Conservation (phyloP, 2,113 vertebrate species). For the Hydrolagus affinis region DNA sequence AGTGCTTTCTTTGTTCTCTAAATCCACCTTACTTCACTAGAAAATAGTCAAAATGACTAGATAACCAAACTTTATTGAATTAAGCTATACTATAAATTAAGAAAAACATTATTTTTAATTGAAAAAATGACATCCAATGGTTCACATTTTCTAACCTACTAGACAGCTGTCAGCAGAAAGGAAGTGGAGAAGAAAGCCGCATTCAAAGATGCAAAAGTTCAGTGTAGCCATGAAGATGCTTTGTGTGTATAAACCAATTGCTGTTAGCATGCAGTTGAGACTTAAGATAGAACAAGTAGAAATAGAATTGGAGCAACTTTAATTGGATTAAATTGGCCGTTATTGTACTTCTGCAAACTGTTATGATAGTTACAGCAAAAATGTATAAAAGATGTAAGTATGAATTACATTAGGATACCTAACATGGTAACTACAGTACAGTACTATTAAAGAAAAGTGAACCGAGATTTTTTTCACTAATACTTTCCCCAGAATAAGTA, state of each 20-base stretch:
- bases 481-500: no score
- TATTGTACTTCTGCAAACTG: background rate
- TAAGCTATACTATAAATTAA: background rate
- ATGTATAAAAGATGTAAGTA: background rate
- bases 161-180: background rate
- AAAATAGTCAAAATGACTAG: background rate
- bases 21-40: background rate
- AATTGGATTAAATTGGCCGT: background rate
- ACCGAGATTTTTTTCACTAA: no score
- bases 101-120: constrained; percentile 1
- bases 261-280: background rate
- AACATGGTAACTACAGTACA: constrained; percentile 5
- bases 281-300: background rate
- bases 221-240: background rate
- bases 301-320: background rate
- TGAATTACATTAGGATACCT: background rate
- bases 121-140: background rate
- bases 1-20: background rate
- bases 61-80: background rate
- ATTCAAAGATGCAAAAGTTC: background rate
- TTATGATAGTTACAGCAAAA: background rate
- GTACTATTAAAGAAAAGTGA: background rate
- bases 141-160: background rate
- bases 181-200: background rate
- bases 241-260: background rate